These are phyloP conservation scores for Oceanodroma tethys DNA, from an alignment of 2,113 vertebrate genomes.

Conservation along the genomic window DNA sequence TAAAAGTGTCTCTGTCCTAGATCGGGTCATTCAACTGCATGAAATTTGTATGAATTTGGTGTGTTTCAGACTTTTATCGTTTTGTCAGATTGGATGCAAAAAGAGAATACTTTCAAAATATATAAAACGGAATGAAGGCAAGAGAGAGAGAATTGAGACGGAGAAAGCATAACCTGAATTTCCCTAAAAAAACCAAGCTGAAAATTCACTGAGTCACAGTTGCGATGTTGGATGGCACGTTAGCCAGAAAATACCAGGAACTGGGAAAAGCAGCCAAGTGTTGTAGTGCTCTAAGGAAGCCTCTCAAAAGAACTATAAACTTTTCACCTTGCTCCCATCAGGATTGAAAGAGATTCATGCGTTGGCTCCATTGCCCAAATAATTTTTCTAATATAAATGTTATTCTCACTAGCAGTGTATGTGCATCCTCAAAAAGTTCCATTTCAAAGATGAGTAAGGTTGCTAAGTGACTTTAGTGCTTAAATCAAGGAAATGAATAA, in stretches of 20 bases:
- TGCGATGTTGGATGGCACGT: not conserved
- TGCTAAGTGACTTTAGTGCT: not conserved
- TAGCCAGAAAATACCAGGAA: not conserved
- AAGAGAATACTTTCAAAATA: not conserved
- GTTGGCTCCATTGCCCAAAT: not conserved
- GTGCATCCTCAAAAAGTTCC: not conserved
- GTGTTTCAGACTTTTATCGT: not conserved
- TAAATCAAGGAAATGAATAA: conserved; percentile 32
- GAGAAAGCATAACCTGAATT: not conserved
- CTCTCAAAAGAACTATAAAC: not conserved
- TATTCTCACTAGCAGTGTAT: not conserved
- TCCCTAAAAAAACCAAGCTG: not conserved
- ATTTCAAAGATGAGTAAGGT: not conserved
- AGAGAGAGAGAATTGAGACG: not conserved
- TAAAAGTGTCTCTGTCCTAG: not conserved
- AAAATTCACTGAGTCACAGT: not conserved
- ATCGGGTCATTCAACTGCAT: not conserved
- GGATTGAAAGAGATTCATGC: not conserved
- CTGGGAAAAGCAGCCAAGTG: not conserved
- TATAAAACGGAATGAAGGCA: not conserved
- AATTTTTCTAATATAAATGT: not conserved
- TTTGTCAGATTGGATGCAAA: not conserved
- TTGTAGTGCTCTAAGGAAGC: not conserved
- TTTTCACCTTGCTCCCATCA: not conserved
- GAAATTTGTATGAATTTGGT: not conserved